phyloP scores from a whole-genome alignment of 2,113 vertebrate species.

The Tenebrosternarchus preto region DNA sequence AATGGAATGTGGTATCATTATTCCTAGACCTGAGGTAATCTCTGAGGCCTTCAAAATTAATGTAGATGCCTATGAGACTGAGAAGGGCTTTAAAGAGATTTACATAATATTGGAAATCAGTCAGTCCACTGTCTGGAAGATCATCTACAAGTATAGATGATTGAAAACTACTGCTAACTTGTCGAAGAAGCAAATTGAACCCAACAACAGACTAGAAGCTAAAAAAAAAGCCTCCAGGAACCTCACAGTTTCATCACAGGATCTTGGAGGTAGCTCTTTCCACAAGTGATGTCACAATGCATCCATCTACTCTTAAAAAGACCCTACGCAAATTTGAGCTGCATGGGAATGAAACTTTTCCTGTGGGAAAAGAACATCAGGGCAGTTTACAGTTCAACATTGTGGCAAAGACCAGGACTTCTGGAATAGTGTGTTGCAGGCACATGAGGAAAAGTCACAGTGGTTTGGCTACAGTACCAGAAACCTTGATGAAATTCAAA shows the following conservation, averaged over 20 bases:
- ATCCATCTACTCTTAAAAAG: neutral
- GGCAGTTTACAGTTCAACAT: neutral
- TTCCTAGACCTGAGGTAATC: neutral
- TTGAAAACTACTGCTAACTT: neutral
- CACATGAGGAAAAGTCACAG: too few species aligned
- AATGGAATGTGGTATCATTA: neutral
- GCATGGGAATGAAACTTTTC: neutral
- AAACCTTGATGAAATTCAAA: neutral
- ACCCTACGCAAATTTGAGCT: neutral
- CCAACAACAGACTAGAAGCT: too few species aligned
- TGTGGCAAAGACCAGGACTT: neutral
- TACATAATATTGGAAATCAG: conserved; percentile 11
- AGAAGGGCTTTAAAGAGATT: neutral
- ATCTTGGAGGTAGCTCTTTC: neutral
- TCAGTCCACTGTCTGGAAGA: conserved; percentile 3
- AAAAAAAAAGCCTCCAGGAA: neutral
- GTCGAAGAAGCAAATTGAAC: neutral
- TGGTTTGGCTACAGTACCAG: too few species aligned
- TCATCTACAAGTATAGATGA: neutral
- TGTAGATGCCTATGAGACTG: neutral
- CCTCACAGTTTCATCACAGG: neutral
- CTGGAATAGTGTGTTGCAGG: neutral
- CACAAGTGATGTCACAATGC: neutral
- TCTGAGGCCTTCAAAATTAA: conserved; percentile 10
- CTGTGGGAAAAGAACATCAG: neutral